These are phyloP conservation scores for Neuroterus valhalla DNA, from an alignment of 1,140 invertebrate genomes.

Conservation along the genomic window DNA sequence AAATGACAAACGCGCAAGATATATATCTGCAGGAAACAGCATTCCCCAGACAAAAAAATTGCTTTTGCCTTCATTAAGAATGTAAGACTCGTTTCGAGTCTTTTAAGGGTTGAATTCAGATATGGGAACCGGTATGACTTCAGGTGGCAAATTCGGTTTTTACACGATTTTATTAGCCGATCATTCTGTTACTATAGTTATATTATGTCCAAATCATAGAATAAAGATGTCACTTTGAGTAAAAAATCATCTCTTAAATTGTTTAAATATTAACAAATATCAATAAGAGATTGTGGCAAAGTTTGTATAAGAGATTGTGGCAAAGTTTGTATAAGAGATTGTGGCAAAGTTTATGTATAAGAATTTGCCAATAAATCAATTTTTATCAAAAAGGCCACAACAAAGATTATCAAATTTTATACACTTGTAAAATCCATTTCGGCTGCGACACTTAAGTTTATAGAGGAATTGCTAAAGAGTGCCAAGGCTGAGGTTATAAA, in stretches of 20 bases:
- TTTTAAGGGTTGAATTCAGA: conserved; percentile 25
- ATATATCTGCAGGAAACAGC: conserved; percentile 11
- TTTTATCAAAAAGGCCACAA: no score
- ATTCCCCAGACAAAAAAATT: conserved; percentile 5
- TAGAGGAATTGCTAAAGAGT: conserved; percentile 12
- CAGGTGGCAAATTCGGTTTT: conserved; percentile 19
- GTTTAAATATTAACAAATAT: background rate
- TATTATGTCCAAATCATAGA: background rate
- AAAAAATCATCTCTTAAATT: conserved; percentile 2
- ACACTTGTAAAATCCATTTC: no score
- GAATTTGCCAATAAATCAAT: background rate
- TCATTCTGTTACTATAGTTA: background rate
- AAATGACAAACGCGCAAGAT: conserved; percentile 25
- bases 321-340: background rate
- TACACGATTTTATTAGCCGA: conserved; percentile 17
- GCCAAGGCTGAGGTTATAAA: conserved; percentile 20
- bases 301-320: background rate
- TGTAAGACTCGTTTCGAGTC: conserved; percentile 25
- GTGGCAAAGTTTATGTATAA: background rate
- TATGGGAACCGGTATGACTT: conserved; percentile 16
- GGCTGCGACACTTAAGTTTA: background rate
- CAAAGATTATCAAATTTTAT: no score
- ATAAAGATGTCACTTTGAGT: conserved; percentile 5
- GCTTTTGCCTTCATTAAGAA: conserved; percentile 18
- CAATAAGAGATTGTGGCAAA: background rate